A percentile compares a stretch with the other conserved stretches of the same genome.
These are phyloP conservation scores for Artibeus lituratus DNA, from an alignment of 2,797 vertebrate genomes.

Conservation along the genomic window DNA sequence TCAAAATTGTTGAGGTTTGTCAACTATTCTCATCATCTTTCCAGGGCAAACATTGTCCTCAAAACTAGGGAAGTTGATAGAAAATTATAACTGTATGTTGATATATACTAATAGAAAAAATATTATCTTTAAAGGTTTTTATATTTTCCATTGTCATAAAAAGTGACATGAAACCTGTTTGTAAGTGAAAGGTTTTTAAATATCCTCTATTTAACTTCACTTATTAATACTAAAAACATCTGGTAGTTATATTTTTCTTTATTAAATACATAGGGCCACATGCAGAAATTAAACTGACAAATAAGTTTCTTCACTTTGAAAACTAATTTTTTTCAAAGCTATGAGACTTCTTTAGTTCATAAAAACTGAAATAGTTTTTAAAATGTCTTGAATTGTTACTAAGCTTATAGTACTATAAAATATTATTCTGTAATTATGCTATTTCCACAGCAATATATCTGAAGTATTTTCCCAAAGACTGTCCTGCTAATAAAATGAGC, in stretches of 20 bases:
- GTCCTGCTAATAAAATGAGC: slow-evolving; percentile 29
- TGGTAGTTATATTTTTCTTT: slow-evolving; percentile 29
- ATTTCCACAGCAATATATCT: slow-evolving; percentile 8
- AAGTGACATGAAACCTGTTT: slow-evolving; percentile 20
- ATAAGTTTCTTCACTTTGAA: slow-evolving; percentile 42
- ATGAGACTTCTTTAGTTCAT: slow-evolving; percentile 32
- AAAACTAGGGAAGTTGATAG: slow-evolving; percentile 5
- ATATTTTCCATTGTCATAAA: slow-evolving; percentile 25
- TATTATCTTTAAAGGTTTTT: slow-evolving; percentile 46
- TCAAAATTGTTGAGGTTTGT: slow-evolving; percentile 26
- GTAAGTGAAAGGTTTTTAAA: slow-evolving; percentile 30
- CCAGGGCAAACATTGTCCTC: slow-evolving; percentile 31
- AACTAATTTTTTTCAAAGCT: slow-evolving; percentile 52
- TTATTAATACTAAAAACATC: slow-evolving; percentile 43
- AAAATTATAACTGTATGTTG: slow-evolving; percentile 27
- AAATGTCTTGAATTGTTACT: slow-evolving; percentile 35
- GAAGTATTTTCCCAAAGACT: slow-evolving; percentile 32
- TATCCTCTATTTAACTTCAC: slow-evolving; percentile 42
- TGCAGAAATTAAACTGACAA: slow-evolving; percentile 46
- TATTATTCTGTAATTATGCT: slow-evolving; percentile 33
- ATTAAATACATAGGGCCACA: slow-evolving; percentile 2
- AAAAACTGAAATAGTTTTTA: not conserved
- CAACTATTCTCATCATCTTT: slow-evolving; percentile 45
- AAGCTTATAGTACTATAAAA: slow-evolving; percentile 37
- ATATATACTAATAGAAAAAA: not conserved